Evolutionary conservation across 2,113 vertebrate genomes (phyloP).

Genomic region (Hiodon alosoides): DNA sequence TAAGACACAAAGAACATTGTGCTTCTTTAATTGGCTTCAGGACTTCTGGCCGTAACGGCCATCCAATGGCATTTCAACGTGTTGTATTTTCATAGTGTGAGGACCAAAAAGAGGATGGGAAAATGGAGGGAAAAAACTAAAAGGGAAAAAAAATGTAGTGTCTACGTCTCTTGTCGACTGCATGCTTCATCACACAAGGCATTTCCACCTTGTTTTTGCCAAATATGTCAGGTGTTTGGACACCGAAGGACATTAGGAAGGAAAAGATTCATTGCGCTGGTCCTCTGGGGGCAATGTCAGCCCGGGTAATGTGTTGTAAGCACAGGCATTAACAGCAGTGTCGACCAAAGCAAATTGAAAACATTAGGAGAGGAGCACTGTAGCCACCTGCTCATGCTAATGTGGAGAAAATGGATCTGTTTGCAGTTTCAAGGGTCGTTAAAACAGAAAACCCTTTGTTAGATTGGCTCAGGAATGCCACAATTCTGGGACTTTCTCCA

Average conservation of each 20-base stretch:
- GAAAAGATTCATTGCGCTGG: conserved; percentile 31
- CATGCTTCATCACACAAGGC: conserved; percentile 25
- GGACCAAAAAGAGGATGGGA: conserved; percentile 7
- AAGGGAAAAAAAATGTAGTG: conserved; percentile 3
- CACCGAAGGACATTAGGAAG: conserved; percentile 41
- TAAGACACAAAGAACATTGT: conserved; percentile 54
- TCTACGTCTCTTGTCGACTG: conserved; percentile 22
- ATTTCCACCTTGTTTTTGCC: conserved; percentile 22
- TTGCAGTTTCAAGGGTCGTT: conserved; percentile 43
- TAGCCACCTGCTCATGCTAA: conserved; percentile 37
- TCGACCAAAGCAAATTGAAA: conserved; percentile 37
- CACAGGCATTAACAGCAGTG: conserved; percentile 49
- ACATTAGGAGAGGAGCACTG: conserved; percentile 38
- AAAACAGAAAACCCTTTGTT: not conserved
- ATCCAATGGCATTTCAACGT: conserved; percentile 43
- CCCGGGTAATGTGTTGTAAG: conserved; percentile 63
- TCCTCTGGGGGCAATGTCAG: conserved; percentile 49
- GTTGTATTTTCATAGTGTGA: conserved; percentile 53
- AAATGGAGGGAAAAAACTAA: not conserved
- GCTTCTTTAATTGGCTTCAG: conserved; percentile 57
- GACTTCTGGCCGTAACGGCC: conserved; percentile 39
- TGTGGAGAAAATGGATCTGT: conserved; percentile 53
- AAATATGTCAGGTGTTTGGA: conserved; percentile 48
- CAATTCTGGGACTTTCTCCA: too few species aligned
- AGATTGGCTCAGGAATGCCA: too few species aligned